Base-by-base conservation (phyloP, 1,140 invertebrate genomes). In the Drosophila auraria region DNA sequence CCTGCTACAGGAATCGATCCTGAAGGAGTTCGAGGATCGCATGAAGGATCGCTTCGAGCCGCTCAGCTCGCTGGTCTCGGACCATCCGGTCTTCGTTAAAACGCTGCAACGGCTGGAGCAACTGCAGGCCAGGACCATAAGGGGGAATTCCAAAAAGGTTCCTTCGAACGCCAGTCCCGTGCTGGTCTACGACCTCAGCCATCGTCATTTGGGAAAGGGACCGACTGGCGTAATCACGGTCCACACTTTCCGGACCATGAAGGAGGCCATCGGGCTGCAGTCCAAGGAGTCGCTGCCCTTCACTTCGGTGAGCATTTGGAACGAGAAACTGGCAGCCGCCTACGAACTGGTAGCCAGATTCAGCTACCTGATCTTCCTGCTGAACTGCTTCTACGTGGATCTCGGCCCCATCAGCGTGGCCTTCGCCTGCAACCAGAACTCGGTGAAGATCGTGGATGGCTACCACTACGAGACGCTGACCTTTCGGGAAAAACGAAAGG, bases 191-290 rank as follows among this genome's bases (percentile, higher is more conserved):
- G 91, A 92, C 44, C 38, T 92, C 2, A 58, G 63, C 6, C 87
- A 92, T 11, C 83, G 71, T 3, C 82, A 80, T 38, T 51, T 92
- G 11, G 78, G 83, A 17, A 44, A 60, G 4, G 80, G 79, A 11
- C 80, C 87, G 1, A 80, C 78, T 0, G 91, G 89, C 0, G 58
- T 90, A n/a, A 71, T 87, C n/a, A 91, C 83, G 2, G 45, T 93
- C 25, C 83, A 93, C 61, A 91, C 87, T 0, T 92, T 93, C 51
- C 90, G 92, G 8, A 93, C 92, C 3, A 49, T 87, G 57, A 92
- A 87, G 36, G 92, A 93, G 17, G 78, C 80, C 17, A 77, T 87
- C 6, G 7, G 53, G 7, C 57, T 93, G 33, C 65, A 72, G 42
- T 40, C 38, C 2, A 89, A 81, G 51, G 91, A 93, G 45, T 38